phyloP scores from a whole-genome alignment of 2,797 vertebrate genomes.

The Avahi laniger region DNA sequence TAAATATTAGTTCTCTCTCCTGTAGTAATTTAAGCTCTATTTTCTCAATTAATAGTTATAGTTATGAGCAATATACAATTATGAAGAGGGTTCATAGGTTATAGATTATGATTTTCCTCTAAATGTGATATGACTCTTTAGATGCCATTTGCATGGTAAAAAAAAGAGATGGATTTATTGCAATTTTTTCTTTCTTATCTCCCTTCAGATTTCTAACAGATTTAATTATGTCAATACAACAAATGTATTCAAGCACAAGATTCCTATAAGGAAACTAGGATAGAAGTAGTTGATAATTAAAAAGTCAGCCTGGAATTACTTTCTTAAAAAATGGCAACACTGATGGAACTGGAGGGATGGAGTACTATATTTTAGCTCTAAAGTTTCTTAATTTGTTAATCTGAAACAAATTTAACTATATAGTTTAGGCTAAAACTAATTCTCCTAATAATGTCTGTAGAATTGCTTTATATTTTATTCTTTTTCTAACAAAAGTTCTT shows the following conservation, averaged over 20 bases:
- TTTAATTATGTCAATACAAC: neutral
- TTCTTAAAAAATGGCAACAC: neutral
- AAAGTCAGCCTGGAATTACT: neutral
- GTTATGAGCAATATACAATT: neutral
- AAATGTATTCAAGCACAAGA: neutral
- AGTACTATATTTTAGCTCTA: neutral
- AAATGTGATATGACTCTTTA: neutral
- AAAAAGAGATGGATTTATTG: neutral
- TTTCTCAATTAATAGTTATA: slow-evolving; percentile 56
- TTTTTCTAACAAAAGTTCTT: neutral
- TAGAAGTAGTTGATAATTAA: neutral
- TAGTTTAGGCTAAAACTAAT: neutral
- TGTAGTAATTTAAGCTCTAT: slow-evolving; percentile 51
- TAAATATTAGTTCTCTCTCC: slow-evolving; percentile 40
- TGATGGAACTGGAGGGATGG: neutral
- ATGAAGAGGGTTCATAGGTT: neutral
- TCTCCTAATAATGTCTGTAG: neutral
- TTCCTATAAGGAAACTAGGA: neutral
- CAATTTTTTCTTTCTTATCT: neutral
- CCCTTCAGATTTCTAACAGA: slow-evolving; percentile 7
- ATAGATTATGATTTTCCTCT: neutral
- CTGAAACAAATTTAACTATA: neutral
- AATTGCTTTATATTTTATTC: neutral
- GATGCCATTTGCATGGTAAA: neutral
- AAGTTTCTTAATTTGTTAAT: neutral